Evolutionary conservation across 2,113 vertebrate genomes (phyloP), one percentile per base, ranked within the genome.

Genomic region (Ameiurus melas): DNA sequence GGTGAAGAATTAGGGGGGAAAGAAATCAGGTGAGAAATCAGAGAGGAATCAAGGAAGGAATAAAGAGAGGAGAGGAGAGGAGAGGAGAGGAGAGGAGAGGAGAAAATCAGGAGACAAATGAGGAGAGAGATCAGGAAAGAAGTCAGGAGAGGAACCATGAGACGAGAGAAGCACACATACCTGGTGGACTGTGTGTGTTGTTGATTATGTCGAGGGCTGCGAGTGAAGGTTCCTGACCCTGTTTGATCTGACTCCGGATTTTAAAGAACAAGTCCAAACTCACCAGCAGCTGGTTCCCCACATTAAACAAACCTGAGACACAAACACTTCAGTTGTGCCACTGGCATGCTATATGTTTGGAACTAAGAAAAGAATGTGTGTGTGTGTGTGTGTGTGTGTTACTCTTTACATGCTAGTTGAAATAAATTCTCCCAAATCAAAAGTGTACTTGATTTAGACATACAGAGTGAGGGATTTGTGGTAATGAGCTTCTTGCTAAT

Each of bases 211-310:
- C 91, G 62, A 78, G 91, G 90, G 96, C 91, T 7, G 95, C 96
- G 77, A 95, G 94, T 89, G 94, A 93, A 60, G 98, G 98, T 66
- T 97, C 94, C n/a, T 97, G 96, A 51, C 97, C 97, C 89, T 96
- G 92, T 93, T 94, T 97, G 92, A 99, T 96, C 87, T 95, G 94
- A 92, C 95, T 95, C 90, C 98, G 95, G 90, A 99, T 94, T 89
- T 96, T 97, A 92, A 99, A 97, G 84, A 99, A 96, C 85, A 99
- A 95, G 92, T 99, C 98, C 77, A 99, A 93, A 90, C 97, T 99
- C 91, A 98, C 98, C 17, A 99, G 92, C 86, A 99, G 92, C 91
- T 95, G 97, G 92, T 99, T 99, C 8, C 98, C 97, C 90, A 99
- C 95, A 81, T 99, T 99, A 93, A 99, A 99, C 91, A 99, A 96